Conservation (phyloP, 2,113 vertebrate species). For the Chamaetylas fuelleborni region DNA sequence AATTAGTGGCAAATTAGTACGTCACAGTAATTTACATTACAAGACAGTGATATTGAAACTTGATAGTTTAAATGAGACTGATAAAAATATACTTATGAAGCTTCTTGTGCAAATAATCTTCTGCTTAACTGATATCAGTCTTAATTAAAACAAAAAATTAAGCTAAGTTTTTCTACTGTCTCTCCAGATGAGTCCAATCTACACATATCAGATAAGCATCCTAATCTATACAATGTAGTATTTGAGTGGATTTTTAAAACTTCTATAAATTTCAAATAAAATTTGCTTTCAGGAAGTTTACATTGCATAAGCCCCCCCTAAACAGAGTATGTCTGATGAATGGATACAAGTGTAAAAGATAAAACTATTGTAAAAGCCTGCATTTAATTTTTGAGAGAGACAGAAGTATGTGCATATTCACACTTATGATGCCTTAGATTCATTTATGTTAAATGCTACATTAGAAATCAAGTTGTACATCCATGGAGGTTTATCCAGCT, state of each 20-base stretch:
- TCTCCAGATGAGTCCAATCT: not conserved
- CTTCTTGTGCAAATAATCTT: no score
- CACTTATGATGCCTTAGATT: not conserved
- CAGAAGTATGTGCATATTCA: accelerated
- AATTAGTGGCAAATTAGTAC: not conserved
- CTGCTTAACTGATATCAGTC: not conserved
- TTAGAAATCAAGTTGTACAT: not conserved
- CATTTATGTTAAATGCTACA: not conserved
- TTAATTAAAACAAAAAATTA: slow-evolving; percentile 31
- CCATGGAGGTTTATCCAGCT: not conserved
- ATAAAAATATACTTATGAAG: not conserved
- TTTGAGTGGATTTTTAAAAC: not conserved
- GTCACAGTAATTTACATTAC: not conserved
- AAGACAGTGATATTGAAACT: not conserved
- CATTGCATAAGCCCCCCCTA: not conserved
- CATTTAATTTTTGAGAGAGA: not conserved
- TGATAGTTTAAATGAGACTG: not conserved
- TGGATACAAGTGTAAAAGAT: not conserved
- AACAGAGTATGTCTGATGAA: not conserved
- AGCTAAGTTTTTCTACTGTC: not conserved
- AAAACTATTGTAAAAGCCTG: not conserved
- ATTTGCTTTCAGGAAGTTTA: not conserved
- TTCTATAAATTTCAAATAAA: not conserved
- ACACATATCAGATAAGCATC: not conserved
- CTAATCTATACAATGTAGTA: not conserved